Conservation (phyloP, 2,113 vertebrate species). For the Parus major region DNA sequence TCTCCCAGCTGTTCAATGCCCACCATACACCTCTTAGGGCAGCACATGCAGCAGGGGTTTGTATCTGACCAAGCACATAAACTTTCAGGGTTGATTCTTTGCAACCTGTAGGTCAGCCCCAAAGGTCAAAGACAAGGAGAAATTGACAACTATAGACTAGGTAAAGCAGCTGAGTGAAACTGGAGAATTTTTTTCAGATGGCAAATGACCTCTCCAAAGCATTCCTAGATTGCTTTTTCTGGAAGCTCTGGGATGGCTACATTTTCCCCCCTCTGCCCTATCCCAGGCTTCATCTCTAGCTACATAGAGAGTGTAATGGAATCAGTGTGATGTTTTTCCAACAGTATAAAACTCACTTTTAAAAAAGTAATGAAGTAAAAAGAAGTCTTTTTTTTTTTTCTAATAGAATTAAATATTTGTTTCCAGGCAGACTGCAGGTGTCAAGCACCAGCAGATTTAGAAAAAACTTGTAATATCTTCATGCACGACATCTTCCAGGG, state of each 20-base stretch:
- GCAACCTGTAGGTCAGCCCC: background rate
- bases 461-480: background rate
- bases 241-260: background rate
- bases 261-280: background rate
- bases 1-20: background rate
- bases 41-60: background rate
- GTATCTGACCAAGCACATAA: background rate
- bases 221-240: background rate
- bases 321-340: background rate
- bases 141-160: background rate
- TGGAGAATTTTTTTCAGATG: background rate
- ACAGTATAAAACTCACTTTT: background rate
- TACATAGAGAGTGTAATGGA: background rate
- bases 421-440: background rate
- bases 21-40: rapidly evolving
- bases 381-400: background rate
- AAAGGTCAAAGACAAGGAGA: background rate
- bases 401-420: background rate
- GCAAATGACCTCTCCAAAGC: rapidly evolving
- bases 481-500: background rate
- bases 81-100: background rate
- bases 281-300: background rate
- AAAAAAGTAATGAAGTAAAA: background rate
- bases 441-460: background rate
- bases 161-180: background rate